Base-by-base conservation (phyloP, 2,113 vertebrate species). In the Dromaius novaehollandiae region DNA sequence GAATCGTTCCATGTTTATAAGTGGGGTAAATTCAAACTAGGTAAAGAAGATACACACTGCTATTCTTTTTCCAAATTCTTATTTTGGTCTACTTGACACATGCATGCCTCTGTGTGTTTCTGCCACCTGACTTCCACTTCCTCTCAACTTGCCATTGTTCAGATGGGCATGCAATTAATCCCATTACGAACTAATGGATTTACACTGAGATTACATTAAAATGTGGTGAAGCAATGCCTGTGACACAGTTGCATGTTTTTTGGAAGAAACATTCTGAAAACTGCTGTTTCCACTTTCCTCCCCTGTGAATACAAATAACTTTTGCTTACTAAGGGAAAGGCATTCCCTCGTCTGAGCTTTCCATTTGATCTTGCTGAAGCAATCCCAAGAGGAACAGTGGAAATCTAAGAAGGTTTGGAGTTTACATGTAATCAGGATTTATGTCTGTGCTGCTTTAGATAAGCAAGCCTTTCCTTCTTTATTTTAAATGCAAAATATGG, bases 161-260 rank as follows among this genome's bases (percentile, higher is more conserved):
- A 56, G 63, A 30, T 77, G 89, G 32, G 68, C 85, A 50, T 74
- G 58, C 64, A 89, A 92, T 93, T 87, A 88, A 88, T 93, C 74
- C 68, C 68, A 55, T 90, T 78, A 42, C 75, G 91, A 82, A 80
- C 68, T 50, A 89, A 85, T 89, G 79, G 66, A 82, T 90, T 95
- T 94, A 87, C 74, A 80, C 34, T 7, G 7, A 51, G 87, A 80
- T 85, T 61, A 82, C 81, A 77, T 77, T 77, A 91, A 82, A 96
- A 63, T 0, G 2, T 80, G 34, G 51, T 63, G 70, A 82, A 75
- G n/a, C 36, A 70, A 46, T 10, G 19, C 28, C 55, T 40, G 36
- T 20, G 65, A 91, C 74, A 65, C 20, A 65, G 24, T 2, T 11
- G 38, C 51, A 80, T 55, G 88, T 76, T 50, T 55, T 64, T 28